A percentile compares a stretch with the other conserved stretches of the same genome.
These are phyloP conservation scores for Puma concolor DNA, from an alignment of 2,113 vertebrate genomes.

Conservation along the genomic window DNA sequence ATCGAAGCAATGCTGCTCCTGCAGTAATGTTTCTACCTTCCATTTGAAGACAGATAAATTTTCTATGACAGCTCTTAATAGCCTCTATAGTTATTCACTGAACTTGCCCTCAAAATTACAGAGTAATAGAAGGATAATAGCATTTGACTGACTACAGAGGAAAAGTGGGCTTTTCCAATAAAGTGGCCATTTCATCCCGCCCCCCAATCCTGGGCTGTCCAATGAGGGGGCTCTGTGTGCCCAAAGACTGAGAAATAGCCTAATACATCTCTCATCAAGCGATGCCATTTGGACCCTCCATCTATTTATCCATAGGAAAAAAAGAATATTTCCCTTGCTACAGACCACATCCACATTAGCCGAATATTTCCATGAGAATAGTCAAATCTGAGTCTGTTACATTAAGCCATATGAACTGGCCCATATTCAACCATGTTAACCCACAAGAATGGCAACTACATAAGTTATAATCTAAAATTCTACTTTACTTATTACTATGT, in stretches of 20 bases:
- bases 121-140: conserved; percentile 82
- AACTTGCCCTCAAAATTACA: conserved; percentile 85
- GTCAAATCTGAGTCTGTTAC: not conserved
- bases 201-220: not conserved
- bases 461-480: not conserved
- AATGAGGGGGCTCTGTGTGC: not conserved
- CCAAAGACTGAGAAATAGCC: not conserved
- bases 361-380: conserved; percentile 15
- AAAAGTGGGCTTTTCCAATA: conserved; percentile 71
- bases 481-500: not conserved
- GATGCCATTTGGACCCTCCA: not conserved
- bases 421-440: not conserved
- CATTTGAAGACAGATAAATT: conserved; percentile 84
- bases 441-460: not conserved
- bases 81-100: conserved; percentile 78
- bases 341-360: not conserved
- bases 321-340: not conserved
- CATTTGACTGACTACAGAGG: conserved; percentile 77
- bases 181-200: conserved; percentile 52
- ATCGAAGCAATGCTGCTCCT: conserved; percentile 46
- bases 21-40: conserved; percentile 62
- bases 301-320: conserved; percentile 56
- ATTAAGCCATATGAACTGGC: not conserved
- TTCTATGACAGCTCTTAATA: conserved; percentile 80
- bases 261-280: conserved; percentile 45